Base-by-base conservation (phyloP, 2,113 vertebrate genomes). In the Odontophorus gujanensis region DNA sequence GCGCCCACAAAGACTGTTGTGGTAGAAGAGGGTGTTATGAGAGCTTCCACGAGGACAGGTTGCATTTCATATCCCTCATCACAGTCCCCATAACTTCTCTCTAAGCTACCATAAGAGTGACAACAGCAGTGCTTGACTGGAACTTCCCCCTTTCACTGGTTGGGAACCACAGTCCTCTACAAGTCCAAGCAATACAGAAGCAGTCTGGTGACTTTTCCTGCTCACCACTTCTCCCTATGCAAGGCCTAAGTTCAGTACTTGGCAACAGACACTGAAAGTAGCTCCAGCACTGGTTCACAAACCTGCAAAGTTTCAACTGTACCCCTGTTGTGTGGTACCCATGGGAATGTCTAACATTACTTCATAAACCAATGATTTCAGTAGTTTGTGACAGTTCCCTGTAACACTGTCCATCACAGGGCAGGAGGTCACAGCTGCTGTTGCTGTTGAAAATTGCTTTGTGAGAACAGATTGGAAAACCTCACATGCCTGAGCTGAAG, bases 1-100 rank as follows among this genome's bases (percentile, higher is more conserved):
- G 95, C 0, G 89, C 89, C 96, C 95, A 92, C 10, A 96, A 50
- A 9, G 95, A 92, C 87, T 96, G 96, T 96, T 96, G 96, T 0
- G 69, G 91, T 81, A 85, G 95, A 97, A 97, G 57, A 86, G 9
- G 8, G 51, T 59, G 75, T 92, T 95, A 96, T 62, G 13, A 22
- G 73, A 58, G 89, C 85, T 40, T 45, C 68, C 63, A 1, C 1
- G 0, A 0, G 42, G 40, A 13, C 24, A 8, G 21, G 68, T 77
- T 28, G 76, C 65, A 19, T 7, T 9, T 20, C 67, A 6, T 73
- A 77, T 0, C 75, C 84, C 62, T 38, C 43, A 24, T 7, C 63
- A 67, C 71, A 0, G 0, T 1, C 67, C 50, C 74, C 65, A 3
- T 7, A 0, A 1, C 71, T 43, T 6, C 76, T 22, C 68, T 14